phyloP scores from a whole-genome alignment of 2,797 vertebrate species.

The Varecia variegata region DNA sequence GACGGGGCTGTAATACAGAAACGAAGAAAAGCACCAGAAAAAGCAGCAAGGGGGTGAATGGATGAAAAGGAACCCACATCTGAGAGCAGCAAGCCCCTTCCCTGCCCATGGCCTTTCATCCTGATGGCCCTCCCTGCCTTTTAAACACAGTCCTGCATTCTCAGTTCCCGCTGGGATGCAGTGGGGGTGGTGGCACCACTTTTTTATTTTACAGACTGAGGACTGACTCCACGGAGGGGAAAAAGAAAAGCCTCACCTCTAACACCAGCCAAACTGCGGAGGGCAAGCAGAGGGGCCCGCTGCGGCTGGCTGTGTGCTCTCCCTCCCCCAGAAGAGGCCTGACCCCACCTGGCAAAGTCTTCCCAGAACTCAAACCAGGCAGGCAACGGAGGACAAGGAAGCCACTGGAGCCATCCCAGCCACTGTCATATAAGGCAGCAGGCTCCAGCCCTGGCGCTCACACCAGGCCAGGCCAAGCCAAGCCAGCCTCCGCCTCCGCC shows the following conservation, averaged over 20 bases:
- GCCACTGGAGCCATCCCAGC: not conserved
- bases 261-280: not conserved
- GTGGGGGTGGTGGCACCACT: not conserved
- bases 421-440: slow-evolving; percentile 70
- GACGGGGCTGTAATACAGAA: slow-evolving; percentile 45
- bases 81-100: not conserved
- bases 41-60: not conserved
- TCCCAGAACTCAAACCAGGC: slow-evolving; percentile 8
- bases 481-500: not conserved
- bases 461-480: not conserved
- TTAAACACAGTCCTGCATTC: not conserved
- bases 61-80: slow-evolving; percentile 42
- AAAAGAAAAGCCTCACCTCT: not conserved
- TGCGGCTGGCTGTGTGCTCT: not conserved
- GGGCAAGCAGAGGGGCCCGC: not conserved
- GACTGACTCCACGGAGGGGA: not conserved
- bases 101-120: not conserved
- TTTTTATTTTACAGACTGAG: not conserved
- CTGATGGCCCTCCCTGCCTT: not conserved
- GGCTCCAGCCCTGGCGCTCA: not conserved
- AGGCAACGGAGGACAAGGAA: not conserved
- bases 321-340: not conserved
- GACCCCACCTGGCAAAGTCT: not conserved
- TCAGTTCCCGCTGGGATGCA: not conserved
- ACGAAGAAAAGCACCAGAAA: slow-evolving; percentile 33